A percentile compares a stretch with the other conserved stretches of the same genome.
Evolutionary conservation across 1,140 invertebrate genomes (phyloP).

Genomic region (Pollicipes pollicipes): DNA sequence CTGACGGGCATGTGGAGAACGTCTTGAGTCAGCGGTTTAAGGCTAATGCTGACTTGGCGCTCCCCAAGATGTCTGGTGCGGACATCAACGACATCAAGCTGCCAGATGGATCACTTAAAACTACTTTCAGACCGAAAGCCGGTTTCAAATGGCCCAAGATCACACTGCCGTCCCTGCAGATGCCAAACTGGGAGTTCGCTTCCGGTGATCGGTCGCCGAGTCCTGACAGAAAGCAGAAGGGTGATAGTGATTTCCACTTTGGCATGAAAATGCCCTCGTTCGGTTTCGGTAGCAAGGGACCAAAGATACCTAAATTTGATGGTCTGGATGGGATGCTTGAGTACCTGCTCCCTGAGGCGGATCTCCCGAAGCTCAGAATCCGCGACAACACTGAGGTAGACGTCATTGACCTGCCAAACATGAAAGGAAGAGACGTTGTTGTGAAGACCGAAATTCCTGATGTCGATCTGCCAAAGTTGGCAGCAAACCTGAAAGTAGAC

Average conservation of each 20-base stretch:
- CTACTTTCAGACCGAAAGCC: neutral
- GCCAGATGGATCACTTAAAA: neutral
- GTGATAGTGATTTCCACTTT: neutral
- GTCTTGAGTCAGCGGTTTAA: neutral
- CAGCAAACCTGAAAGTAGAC: too few species aligned
- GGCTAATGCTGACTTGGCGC: neutral
- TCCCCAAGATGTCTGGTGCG: neutral
- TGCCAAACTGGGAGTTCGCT: neutral
- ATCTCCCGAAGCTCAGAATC: neutral
- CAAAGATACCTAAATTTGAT: neutral
- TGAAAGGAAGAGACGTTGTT: neutral
- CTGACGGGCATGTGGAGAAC: neutral
- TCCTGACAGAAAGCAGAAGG: neutral
- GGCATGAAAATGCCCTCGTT: neutral
- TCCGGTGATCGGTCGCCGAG: neutral
- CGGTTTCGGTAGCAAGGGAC: neutral
- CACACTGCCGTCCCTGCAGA: neutral
- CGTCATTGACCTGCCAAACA: neutral
- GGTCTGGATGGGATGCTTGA: neutral
- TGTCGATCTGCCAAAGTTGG: neutral
- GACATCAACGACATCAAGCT: neutral
- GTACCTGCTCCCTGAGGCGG: neutral
- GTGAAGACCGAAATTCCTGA: neutral
- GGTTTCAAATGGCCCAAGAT: neutral
- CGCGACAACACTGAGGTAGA: neutral